These are phyloP conservation scores for Saxidomus purpurata DNA, from an alignment of 1,140 invertebrate genomes.

Conservation along the genomic window DNA sequence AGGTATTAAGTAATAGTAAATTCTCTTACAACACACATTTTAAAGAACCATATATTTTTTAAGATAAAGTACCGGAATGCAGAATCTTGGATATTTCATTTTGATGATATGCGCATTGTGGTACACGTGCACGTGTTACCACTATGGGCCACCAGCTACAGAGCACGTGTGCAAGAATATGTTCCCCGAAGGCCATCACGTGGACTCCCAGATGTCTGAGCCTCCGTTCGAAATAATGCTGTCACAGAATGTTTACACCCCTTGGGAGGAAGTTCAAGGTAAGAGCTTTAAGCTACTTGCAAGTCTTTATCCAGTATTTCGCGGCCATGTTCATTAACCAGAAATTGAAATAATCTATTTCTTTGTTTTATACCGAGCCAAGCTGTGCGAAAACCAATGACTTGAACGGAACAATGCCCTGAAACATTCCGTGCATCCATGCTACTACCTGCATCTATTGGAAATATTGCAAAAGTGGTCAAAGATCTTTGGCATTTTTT, in stretches of 20 bases:
- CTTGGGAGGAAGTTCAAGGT: background rate
- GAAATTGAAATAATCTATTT: too few relatives aligned
- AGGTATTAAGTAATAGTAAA: too few relatives aligned
- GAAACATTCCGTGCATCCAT: too few relatives aligned
- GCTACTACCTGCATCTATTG: too few relatives aligned
- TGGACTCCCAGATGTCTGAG: background rate
- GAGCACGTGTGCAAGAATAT: slow-evolving; percentile 33
- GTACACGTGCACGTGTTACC: background rate
- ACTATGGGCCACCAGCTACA: slow-evolving; percentile 20
- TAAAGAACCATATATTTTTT: background rate
- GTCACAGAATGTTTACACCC: slow-evolving; percentile 10
- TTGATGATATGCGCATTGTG: background rate
- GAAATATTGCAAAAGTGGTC: too few relatives aligned
- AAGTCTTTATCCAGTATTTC: background rate
- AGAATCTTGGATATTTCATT: background rate
- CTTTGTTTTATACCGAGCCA: too few relatives aligned
- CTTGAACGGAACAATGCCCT: too few relatives aligned
- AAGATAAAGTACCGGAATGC: background rate
- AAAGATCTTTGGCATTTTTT: too few relatives aligned
- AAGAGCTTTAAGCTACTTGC: background rate
- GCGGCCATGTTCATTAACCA: background rate
- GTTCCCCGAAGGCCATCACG: slow-evolving; percentile 45
- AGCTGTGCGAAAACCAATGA: too few relatives aligned
- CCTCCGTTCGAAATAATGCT: slow-evolving; percentile 14
- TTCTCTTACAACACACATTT: too few relatives aligned